These are phyloP conservation scores for Plagodis pulveraria DNA, from an alignment of 2,888 invertebrate species.

Conservation along the genomic window DNA sequence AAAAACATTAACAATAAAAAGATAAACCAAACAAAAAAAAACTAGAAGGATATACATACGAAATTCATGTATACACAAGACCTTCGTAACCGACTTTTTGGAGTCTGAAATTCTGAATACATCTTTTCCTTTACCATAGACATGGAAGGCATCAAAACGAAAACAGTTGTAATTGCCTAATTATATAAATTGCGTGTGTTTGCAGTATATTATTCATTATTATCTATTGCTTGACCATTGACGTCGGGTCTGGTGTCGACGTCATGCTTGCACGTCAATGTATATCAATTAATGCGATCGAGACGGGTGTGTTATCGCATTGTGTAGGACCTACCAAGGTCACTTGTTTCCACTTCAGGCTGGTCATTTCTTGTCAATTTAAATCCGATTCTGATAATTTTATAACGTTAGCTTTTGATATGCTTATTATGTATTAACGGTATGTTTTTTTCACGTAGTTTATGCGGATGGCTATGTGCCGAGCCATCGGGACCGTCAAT, in stretches of 20 bases:
- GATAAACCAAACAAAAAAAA: too few species aligned
- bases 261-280: slow-evolving; percentile 42
- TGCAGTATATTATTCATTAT: not conserved
- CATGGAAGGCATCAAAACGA: too few species aligned
- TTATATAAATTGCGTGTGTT: not conserved
- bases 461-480: too few species aligned
- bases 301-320: slow-evolving; percentile 28
- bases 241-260: slow-evolving; percentile 26
- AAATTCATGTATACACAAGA: too few species aligned
- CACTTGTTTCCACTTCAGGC: slow-evolving; percentile 45
- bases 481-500: too few species aligned
- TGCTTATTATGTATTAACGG: too few species aligned
- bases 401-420: not conserved
- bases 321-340: slow-evolving; percentile 25
- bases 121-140: too few species aligned
- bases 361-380: slow-evolving; percentile 36
- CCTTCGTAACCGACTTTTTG: too few species aligned
- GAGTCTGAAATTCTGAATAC: too few species aligned
- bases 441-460: too few species aligned
- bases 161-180: not conserved
- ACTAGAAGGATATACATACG: too few species aligned
- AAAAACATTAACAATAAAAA: too few species aligned
- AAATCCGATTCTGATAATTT: slow-evolving; percentile 16
- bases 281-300: slow-evolving; percentile 44
- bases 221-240: slow-evolving; percentile 22